Conservation (phyloP, 2,888 invertebrate genomes). For the Eudasyphora cyanicolor region DNA sequence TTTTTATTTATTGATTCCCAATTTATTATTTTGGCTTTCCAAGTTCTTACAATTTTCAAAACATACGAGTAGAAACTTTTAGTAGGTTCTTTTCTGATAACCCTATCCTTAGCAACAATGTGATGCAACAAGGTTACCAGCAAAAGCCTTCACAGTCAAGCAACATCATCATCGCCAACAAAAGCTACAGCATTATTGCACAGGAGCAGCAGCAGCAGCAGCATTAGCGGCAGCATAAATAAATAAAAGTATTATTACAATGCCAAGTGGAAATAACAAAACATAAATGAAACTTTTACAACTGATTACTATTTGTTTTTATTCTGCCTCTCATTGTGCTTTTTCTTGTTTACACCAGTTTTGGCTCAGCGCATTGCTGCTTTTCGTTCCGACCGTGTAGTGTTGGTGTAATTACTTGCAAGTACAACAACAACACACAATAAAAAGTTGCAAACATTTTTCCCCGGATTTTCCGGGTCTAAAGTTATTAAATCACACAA, state of each 20-base stretch:
- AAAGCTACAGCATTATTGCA: background rate
- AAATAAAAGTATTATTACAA: slow-evolving; percentile 37
- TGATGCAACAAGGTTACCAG: background rate
- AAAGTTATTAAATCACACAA: slow-evolving; percentile 20
- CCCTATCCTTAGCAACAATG: background rate
- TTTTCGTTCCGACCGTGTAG: background rate
- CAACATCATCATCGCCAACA: background rate
- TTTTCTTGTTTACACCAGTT: background rate
- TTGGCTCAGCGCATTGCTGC: background rate
- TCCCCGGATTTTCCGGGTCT: background rate
- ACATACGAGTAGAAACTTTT: too few species aligned
- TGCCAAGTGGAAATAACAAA: slow-evolving; percentile 29
- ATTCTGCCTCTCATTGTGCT: background rate
- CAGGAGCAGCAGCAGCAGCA: background rate
- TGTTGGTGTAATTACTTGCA: slow-evolving; percentile 13
- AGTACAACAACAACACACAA: background rate
- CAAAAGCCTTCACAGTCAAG: background rate
- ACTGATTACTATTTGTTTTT: slow-evolving; percentile 22
- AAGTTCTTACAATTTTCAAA: too few species aligned
- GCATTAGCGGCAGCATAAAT: slow-evolving; percentile 28
- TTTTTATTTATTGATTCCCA: too few species aligned
- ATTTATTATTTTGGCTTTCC: too few species aligned
- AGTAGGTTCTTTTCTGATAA: too few species aligned
- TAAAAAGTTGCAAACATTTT: slow-evolving; percentile 6
- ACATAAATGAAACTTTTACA: slow-evolving; percentile 42